Conservation (phyloP, 2,888 invertebrate genomes). For the Andricus curvator region DNA sequence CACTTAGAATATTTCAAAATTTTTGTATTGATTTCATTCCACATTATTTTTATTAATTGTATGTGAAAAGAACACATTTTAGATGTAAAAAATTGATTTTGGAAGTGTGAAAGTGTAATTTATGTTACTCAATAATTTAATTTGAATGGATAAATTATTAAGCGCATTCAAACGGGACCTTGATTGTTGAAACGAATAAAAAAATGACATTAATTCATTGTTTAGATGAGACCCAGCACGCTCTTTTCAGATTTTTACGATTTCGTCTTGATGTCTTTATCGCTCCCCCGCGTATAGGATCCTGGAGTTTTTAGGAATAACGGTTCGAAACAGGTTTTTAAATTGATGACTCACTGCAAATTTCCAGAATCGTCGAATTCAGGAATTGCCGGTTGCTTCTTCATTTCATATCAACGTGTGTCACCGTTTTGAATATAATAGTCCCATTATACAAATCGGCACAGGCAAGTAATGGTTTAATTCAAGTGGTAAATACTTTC, state of each 20-base stretch:
- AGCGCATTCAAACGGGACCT: background rate
- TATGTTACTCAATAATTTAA: too few species aligned
- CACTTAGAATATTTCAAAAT: too few species aligned
- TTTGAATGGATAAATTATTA: background rate
- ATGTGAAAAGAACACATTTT: too few species aligned
- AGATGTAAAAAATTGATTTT: too few species aligned
- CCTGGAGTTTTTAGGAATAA: conserved; percentile 28
- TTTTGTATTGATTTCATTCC: too few species aligned
- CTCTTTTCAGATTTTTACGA: conserved; percentile 8
- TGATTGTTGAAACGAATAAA: background rate
- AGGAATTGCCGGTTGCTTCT: background rate
- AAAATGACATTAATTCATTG: background rate
- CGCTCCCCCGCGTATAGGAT: background rate
- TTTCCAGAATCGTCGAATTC: conserved; percentile 3
- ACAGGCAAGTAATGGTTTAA: background rate
- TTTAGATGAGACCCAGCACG: background rate
- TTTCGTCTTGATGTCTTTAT: conserved; percentile 22
- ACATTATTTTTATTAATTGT: too few species aligned
- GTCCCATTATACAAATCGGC: background rate
- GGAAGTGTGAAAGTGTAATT: too few species aligned
- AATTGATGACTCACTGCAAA: background rate
- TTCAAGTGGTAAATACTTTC: background rate
- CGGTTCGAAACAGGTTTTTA: background rate
- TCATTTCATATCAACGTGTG: background rate
- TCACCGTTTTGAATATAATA: background rate